Evolutionary conservation across 2,888 invertebrate genomes (phyloP).

Genomic region (Strigamia maritima): DNA sequence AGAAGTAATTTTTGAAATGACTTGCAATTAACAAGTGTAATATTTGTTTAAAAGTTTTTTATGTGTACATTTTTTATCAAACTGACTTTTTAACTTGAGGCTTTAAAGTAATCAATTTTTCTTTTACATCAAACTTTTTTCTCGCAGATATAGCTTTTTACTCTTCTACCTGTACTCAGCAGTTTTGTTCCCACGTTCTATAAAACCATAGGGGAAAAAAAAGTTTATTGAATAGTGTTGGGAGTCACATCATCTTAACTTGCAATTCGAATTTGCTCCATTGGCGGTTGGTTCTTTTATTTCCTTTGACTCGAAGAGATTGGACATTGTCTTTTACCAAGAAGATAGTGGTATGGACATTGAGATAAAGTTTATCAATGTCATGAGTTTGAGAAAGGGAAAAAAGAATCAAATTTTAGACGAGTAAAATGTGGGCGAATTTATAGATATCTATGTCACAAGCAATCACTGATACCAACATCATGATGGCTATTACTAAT

Average conservation of each 20-base stretch:
- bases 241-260: background rate
- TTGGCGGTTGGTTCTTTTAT: slow-evolving; percentile 30
- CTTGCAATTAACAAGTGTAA: too few species aligned
- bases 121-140: background rate
- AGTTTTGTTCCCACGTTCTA: slow-evolving; percentile 11
- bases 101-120: background rate
- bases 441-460: background rate
- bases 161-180: slow-evolving; percentile 1
- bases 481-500: background rate
- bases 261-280: slow-evolving; percentile 8
- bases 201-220: background rate
- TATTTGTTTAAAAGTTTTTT: too few species aligned
- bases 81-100: background rate
- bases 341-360: background rate
- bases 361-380: slow-evolving; percentile 25
- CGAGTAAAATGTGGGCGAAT: background rate
- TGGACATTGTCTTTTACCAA: background rate
- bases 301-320: slow-evolving; percentile 7
- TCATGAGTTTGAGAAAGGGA: background rate
- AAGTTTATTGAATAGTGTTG: slow-evolving; percentile 16
- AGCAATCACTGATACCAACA: background rate
- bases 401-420: slow-evolving; percentile 11
- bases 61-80: background rate
- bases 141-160: background rate
- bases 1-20: background rate